These are phyloP conservation scores for Diorhabda sublineata DNA, from an alignment of 1,140 invertebrate species.

Conservation along the genomic window DNA sequence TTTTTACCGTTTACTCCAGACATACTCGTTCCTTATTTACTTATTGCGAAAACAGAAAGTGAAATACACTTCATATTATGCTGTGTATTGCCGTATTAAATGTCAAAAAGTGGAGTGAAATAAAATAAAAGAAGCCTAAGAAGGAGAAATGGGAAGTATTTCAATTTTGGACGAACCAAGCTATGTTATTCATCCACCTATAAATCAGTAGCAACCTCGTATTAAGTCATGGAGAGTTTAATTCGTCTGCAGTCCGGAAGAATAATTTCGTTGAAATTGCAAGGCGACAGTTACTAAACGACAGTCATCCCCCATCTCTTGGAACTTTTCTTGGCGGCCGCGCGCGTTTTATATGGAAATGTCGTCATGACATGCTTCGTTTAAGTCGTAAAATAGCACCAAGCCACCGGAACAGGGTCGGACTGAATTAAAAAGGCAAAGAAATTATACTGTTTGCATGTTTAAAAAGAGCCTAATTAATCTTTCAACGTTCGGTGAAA, in stretches of 20 bases:
- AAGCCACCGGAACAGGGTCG: slow-evolving; percentile 37
- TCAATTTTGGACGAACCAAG: not conserved
- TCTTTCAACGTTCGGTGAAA: slow-evolving; percentile 17
- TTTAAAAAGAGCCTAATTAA: slow-evolving; percentile 40
- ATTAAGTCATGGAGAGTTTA: not conserved
- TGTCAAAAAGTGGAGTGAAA: too few relatives aligned
- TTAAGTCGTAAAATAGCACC: slow-evolving; percentile 43
- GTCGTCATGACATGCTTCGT: slow-evolving; percentile 45
- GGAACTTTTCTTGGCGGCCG: slow-evolving; percentile 37
- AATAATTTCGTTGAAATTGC: slow-evolving; percentile 31
- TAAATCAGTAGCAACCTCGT: not conserved
- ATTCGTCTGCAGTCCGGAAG: slow-evolving; percentile 21
- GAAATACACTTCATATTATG: too few relatives aligned
- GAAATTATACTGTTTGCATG: slow-evolving; percentile 43
- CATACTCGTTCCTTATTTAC: too few relatives aligned
- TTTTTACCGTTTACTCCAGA: too few relatives aligned
- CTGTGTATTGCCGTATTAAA: too few relatives aligned
- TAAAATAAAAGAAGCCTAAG: not conserved
- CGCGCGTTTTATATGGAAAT: slow-evolving; percentile 44
- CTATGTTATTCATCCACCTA: not conserved
- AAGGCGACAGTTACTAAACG: slow-evolving; percentile 35
- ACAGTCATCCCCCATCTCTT: slow-evolving; percentile 25
- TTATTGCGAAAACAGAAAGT: too few relatives aligned
- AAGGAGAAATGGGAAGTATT: not conserved
- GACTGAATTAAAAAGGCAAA: slow-evolving; percentile 40